Base-by-base conservation (phyloP, 2,888 invertebrate genomes). In the Plagodis dolabraria region DNA sequence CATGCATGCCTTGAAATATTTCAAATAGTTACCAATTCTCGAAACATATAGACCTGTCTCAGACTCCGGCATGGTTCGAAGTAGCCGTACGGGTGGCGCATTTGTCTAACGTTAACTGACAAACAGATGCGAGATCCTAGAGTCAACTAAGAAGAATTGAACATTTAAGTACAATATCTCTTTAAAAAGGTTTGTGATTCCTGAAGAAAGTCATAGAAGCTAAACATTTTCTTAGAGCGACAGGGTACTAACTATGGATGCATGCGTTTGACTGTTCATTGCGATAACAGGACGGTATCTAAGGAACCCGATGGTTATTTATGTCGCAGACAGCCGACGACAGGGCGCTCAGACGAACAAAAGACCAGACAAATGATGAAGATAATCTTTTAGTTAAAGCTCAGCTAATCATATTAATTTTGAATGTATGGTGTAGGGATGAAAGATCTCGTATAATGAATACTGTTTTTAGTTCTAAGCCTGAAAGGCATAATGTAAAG, bases 291-390 rank as follows among this genome's bases (percentile, higher is more conserved):
- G 80, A 77, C 75, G 82, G 79, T 87, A 87, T 89, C 89, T 84
- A 63, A 83, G 83, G 83, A 82, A 89, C 84, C 83, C 86, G 84
- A 87, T 85, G 78, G 87, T 89, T 85, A 90, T 92, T 92, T 89
- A 92, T 89, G 84, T 83, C 77, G 78, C 78, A 76, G 82, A 74
- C 81, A 71, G 70, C 66, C 80, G 77, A 74, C 78, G 77, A 83
- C 79, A 77, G 75, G 76, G 73, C 83, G 77, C 76, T 72, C 61
- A 76, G 70, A 64, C 76, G 74, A 84, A 91, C 89, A 89, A 91
- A 91, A 86, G 85, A 79, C 77, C 79, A 84, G 87, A 92, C 89
- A 91, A 92, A 92, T 90, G 87, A 83, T 78, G 77, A 71, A 83
- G 89, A 88, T 90, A 88, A 90, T 86, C 83, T 79, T 65, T 70